Evolutionary conservation across 2,888 invertebrate genomes (phyloP).

Genomic region (Anthoptus insignis): DNA sequence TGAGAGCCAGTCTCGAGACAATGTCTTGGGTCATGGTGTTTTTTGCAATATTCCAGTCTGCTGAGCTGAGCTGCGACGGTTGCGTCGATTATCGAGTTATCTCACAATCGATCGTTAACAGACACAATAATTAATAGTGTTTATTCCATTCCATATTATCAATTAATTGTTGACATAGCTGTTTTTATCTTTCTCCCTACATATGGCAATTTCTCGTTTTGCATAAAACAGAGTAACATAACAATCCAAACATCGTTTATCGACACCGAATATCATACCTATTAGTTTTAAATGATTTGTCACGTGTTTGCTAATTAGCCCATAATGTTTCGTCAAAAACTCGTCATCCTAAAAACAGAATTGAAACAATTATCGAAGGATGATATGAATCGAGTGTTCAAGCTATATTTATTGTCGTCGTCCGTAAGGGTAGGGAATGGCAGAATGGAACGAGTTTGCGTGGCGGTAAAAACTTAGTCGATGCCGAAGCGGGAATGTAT

Average conservation of each 20-base stretch:
- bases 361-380: constrained; percentile 58
- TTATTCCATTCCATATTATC: constrained; percentile 8
- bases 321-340: constrained; percentile 16
- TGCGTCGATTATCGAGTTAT: constrained; percentile 37
- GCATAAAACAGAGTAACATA: too few relatives aligned
- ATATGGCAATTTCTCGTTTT: background rate
- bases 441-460: constrained; percentile 72
- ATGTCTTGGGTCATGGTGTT: constrained; percentile 63
- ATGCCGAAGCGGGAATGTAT: constrained; percentile 81
- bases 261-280: too few relatives aligned
- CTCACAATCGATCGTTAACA: constrained; percentile 35
- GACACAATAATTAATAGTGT: constrained; percentile 32
- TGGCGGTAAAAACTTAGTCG: constrained; percentile 77
- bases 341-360: constrained; percentile 27
- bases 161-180: background rate
- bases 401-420: constrained; percentile 73
- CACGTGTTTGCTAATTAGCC: constrained; percentile 28
- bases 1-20: constrained; percentile 71
- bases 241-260: too few relatives aligned
- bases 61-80: constrained; percentile 46
- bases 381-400: constrained; percentile 66
- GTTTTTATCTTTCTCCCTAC: background rate
- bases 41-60: constrained; percentile 63
- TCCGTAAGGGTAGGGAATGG: constrained; percentile 67
- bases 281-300: constrained; percentile 33